These are phyloP conservation scores for Prietella phreatophila DNA, from an alignment of 2,113 vertebrate genomes.

Conservation along the genomic window DNA sequence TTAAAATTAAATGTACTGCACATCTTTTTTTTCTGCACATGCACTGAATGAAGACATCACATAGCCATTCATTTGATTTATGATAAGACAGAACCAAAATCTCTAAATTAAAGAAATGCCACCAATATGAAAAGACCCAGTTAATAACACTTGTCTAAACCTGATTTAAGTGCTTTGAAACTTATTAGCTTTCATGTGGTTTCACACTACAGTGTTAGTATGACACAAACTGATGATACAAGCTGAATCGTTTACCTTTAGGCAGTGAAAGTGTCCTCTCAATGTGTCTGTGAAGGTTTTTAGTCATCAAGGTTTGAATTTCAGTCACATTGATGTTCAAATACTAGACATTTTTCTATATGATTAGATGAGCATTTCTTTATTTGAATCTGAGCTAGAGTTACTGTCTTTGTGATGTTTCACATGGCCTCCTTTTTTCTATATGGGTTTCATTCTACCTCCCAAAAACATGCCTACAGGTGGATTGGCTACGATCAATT, in stretches of 20 bases:
- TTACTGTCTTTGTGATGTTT: background rate
- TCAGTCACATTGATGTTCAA: background rate
- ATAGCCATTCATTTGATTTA: background rate
- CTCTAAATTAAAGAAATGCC: background rate
- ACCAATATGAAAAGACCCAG: background rate
- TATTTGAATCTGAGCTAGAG: background rate
- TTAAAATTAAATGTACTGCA: background rate
- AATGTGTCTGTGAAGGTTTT: background rate
- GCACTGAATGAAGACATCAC: background rate
- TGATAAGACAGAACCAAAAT: background rate
- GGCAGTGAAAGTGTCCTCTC: background rate
- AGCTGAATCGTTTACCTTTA: background rate
- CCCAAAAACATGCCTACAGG: background rate
- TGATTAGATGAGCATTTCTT: background rate
- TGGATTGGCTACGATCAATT: background rate
- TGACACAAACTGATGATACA: background rate
- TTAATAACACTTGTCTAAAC: background rate
- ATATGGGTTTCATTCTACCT: background rate
- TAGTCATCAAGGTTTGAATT: background rate
- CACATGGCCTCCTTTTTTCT: background rate
- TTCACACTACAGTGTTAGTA: background rate
- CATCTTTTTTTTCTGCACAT: background rate
- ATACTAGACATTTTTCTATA: background rate
- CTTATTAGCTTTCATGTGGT: background rate
- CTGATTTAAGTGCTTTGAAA: conserved; percentile 2